These are phyloP conservation scores for Microcebus tavaratra DNA, from an alignment of 2,113 vertebrate genomes.

Conservation along the genomic window DNA sequence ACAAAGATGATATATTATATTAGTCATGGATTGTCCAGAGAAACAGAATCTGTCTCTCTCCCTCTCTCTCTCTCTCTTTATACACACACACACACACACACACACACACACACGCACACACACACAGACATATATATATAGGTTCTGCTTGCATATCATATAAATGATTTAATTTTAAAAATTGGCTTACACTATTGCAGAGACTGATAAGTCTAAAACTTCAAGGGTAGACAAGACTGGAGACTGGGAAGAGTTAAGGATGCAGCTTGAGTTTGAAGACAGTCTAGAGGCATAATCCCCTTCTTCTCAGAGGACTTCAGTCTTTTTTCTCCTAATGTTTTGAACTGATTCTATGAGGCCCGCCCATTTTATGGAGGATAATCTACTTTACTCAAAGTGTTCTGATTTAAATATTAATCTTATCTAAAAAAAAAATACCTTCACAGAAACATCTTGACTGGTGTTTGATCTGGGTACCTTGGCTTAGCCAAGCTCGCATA, in stretches of 20 bases:
- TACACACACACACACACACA: neutral
- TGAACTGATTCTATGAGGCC: neutral
- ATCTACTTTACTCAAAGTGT: neutral
- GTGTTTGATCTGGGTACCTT: neutral
- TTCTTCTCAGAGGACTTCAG: neutral
- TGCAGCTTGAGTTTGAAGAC: neutral
- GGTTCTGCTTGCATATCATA: neutral
- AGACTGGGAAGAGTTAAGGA: neutral
- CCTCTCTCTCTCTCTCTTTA: too few species aligned
- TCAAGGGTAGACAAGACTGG: neutral
- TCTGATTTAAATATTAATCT: neutral
- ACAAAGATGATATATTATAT: neutral
- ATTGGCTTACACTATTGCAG: neutral
- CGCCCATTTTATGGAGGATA: neutral
- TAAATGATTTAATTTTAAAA: neutral
- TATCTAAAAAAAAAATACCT: neutral
- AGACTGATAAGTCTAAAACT: neutral
- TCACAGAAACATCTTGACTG: neutral
- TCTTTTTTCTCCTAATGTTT: neutral
- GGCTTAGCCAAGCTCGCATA: neutral
- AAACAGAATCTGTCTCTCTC: neutral
- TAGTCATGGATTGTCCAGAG: neutral
- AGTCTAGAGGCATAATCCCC: neutral
- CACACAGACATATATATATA: neutral
- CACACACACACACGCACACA: neutral